Evolutionary conservation across 2,113 vertebrate species (phyloP).

Genomic region (Erythrocercus mccallii): DNA sequence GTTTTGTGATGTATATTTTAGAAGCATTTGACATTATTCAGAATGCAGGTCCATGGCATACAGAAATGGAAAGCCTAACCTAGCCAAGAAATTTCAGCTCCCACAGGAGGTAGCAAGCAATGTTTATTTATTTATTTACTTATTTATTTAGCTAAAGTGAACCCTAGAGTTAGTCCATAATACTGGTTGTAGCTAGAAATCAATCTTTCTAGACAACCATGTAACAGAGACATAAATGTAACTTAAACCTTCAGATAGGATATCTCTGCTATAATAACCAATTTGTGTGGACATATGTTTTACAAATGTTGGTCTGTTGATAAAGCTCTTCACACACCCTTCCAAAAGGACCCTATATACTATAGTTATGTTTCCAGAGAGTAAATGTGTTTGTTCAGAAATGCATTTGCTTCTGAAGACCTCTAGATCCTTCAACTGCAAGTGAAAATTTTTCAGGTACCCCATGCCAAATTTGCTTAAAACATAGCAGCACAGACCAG

Average conservation of each 20-base stretch:
- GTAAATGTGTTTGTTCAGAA: neutral
- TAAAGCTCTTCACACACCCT: neutral
- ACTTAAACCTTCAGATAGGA: neutral
- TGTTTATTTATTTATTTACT: neutral
- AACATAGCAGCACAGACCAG: neutral
- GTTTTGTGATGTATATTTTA: constrained; percentile 9
- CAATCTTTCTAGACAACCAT: neutral
- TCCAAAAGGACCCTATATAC: neutral
- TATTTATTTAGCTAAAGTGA: neutral
- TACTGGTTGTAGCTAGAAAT: neutral
- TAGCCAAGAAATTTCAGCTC: neutral
- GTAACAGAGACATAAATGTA: neutral
- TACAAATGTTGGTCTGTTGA: neutral
- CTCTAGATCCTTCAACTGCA: neutral
- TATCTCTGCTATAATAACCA: neutral
- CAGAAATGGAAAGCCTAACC: neutral
- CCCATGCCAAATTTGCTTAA: neutral
- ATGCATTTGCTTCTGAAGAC: neutral
- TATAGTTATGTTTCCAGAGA: neutral
- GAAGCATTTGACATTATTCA: neutral
- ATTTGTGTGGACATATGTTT: neutral
- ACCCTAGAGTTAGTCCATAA: neutral
- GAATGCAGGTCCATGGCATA: neutral
- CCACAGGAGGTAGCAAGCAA: neutral
- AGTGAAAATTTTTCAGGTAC: neutral